A percentile compares a stretch with the other conserved stretches of the same genome.
phyloP scores from a whole-genome alignment of 2,797 vertebrate genomes.

The Lepilemur septentrionalis region DNA sequence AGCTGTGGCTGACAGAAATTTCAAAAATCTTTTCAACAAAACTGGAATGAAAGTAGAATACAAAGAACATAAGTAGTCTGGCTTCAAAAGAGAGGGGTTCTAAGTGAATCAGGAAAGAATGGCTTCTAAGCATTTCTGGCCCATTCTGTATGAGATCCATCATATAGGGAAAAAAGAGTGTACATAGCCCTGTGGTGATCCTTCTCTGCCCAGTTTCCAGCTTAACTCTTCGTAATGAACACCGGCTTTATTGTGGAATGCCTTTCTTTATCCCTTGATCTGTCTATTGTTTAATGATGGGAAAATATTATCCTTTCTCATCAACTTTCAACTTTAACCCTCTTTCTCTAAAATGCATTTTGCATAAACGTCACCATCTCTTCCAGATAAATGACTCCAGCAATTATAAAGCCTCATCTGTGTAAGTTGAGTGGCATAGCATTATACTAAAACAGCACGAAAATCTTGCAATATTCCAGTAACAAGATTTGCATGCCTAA shows the following conservation, averaged over 20 bases:
- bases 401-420: background rate
- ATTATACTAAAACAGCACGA: background rate
- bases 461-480: background rate
- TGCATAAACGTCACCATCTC: background rate
- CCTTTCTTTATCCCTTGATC: background rate
- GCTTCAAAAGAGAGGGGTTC: background rate
- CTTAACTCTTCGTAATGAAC: background rate
- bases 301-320: background rate
- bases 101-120: background rate
- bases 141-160: background rate
- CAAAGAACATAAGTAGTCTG: background rate
- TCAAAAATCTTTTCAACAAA: background rate
- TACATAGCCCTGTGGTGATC: background rate
- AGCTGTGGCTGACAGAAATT: background rate
- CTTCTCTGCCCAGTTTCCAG: background rate
- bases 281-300: background rate
- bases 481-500: background rate
- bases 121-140: background rate
- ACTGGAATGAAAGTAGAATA: background rate
- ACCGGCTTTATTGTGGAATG: background rate
- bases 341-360: background rate
- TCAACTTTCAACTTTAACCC: background rate
- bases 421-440: background rate
- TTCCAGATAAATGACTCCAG: background rate
- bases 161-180: fast-evolving